Evolutionary conservation across 2,113 vertebrate genomes (phyloP), one percentile per base, ranked within the genome.

Genomic region (Fukomys damarensis): DNA sequence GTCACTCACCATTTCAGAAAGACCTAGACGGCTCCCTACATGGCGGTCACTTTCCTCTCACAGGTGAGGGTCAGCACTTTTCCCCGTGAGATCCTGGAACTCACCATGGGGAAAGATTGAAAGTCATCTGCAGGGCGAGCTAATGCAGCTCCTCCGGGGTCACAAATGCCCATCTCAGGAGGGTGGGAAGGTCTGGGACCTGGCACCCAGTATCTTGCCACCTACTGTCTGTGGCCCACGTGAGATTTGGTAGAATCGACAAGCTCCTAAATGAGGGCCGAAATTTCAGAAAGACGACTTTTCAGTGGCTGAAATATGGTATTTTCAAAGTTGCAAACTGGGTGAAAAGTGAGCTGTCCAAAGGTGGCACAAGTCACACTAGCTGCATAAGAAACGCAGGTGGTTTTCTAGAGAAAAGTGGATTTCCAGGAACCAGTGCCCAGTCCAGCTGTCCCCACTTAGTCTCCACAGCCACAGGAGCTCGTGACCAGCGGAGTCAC

Each of bases 311-410:
- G 56, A 32, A 74, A 43, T 24, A 19, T 65, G 63, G 1, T 76
- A 83, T 86, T 61, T 61, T 94, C 90, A 84, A 63, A 90, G 81
- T 92, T 66, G 49, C 41, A 59, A 35, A 84, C 32, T 58, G 32
- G 49, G 54, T 22, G 54, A 80, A 41, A 76, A 28, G 20, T 12
- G 52, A 81, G 24, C 86, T 49, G 46, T 30, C 93, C 41, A 61
- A 52, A 93, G 61, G 9, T 76, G 89, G 43, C 12, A 12, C 28
- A 84, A 86, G 61, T 93, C 85, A 86, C 49, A n/a, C 35, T 63
- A 63, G 43, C 86, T 66, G 0, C 35, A 2, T 41, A 58, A 88
- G 74, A 76, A 61, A 49, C 41, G 46, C 58, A 84, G 52, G 43
- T 86, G 56, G 32, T 70, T 90, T 93, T 93, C 46, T 58, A 12